Conservation (phyloP, 2,113 vertebrate species). For the Litocranius walleri region DNA sequence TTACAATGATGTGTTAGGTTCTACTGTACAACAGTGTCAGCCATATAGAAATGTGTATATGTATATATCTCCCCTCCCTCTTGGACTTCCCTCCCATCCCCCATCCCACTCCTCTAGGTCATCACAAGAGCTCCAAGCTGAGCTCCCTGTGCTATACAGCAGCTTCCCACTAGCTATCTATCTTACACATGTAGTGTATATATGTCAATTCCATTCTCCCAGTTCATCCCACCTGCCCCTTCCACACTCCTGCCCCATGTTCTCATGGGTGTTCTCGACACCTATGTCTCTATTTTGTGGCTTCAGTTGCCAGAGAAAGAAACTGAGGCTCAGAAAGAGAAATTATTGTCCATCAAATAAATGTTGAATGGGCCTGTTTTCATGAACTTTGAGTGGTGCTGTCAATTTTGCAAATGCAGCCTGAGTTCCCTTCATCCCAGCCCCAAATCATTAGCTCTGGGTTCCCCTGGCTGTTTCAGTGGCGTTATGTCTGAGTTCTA, state of each 20-base stretch:
- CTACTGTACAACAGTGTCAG: not conserved
- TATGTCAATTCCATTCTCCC: not conserved
- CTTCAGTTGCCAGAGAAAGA: not conserved
- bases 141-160: not conserved
- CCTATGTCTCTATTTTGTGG: not conserved
- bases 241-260: not conserved
- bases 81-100: not conserved
- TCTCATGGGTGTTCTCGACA: not conserved
- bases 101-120: not conserved
- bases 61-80: not conserved
- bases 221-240: not conserved
- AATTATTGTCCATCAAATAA: not conserved
- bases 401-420: not conserved
- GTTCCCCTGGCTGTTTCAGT: not conserved
- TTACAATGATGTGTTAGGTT: not conserved
- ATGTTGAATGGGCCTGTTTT: not conserved
- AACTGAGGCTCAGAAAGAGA: not conserved
- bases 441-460: not conserved
- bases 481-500: not conserved
- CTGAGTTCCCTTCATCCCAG: accelerated
- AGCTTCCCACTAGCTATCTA: not conserved
- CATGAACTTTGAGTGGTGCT: not conserved
- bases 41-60: not conserved
- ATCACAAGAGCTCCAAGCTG: not conserved
- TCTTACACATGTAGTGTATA: not conserved